phyloP scores from a whole-genome alignment of 1,140 invertebrate genomes.

The Rhopalosiphum maidis region DNA sequence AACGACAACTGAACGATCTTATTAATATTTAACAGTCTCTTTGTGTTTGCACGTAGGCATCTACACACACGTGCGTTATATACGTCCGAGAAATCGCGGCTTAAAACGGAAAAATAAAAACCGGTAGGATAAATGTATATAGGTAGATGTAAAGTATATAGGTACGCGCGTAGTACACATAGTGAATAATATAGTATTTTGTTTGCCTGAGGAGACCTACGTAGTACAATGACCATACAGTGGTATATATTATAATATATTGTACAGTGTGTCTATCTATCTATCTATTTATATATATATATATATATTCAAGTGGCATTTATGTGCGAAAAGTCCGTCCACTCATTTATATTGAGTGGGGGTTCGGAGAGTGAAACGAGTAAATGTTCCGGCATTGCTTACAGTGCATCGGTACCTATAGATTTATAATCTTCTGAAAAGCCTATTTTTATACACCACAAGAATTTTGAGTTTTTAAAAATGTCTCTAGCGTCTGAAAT shows the following conservation, averaged over 20 bases:
- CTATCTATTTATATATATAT: background rate
- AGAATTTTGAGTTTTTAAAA: background rate
- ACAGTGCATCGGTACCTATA: too few species aligned
- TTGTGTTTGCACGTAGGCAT: conserved; percentile 18
- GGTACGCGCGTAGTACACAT: background rate
- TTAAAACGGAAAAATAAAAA: conserved; percentile 21
- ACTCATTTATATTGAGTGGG: background rate
- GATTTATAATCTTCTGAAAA: background rate
- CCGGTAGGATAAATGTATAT: background rate
- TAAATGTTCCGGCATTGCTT: background rate
- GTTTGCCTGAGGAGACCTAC: background rate
- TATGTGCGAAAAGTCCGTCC: background rate
- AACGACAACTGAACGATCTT: background rate
- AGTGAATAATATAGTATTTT: background rate
- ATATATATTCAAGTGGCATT: too few species aligned
- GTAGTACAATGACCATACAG: background rate
- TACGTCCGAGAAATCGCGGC: background rate
- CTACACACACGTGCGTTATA: background rate
- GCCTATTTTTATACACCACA: background rate
- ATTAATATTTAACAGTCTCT: conserved; percentile 53
- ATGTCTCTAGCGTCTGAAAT: background rate
- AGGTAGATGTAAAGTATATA: background rate
- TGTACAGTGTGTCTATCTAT: background rate
- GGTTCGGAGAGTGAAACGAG: background rate
- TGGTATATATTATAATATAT: conserved; percentile 9